Evolutionary conservation across 1,140 invertebrate species (phyloP).

Genomic region (Macrotrachela quadricornifera): DNA sequence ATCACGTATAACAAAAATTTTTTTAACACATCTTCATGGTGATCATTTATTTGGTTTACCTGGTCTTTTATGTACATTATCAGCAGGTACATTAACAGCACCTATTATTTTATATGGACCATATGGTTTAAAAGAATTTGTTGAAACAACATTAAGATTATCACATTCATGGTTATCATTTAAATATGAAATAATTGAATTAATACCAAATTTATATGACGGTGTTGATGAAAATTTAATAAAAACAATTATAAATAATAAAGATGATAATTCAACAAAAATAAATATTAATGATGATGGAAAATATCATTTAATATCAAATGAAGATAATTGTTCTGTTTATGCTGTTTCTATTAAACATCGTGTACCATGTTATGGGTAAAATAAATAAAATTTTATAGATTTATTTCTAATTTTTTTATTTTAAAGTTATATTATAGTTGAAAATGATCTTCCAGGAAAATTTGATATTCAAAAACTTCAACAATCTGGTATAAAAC

Average conservation of each 20-base stretch:
- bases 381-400: conserved; percentile 18
- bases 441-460: neutral
- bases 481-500: conserved; percentile 18
- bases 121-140: conserved; percentile 21
- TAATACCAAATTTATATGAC: conserved; percentile 14
- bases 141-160: conserved; percentile 19
- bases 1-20: conserved; percentile 32
- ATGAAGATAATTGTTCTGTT: conserved; percentile 9
- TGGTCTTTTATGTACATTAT: conserved; percentile 31
- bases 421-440: neutral
- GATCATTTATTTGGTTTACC: conserved; percentile 36
- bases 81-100: conserved; percentile 17
- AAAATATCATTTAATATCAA: conserved; percentile 22
- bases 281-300: conserved; percentile 15
- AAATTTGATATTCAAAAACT: conserved; percentile 22
- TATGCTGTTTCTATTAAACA: conserved; percentile 26
- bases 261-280: conserved; percentile 18
- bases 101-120: conserved; percentile 31
- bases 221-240: conserved; percentile 11
- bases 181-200: conserved; percentile 26
- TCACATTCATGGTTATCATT: conserved; percentile 24
- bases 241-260: conserved; percentile 9
- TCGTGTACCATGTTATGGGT: conserved; percentile 30
- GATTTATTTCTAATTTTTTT: conserved; percentile 17
- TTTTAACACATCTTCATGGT: conserved; percentile 36